These are phyloP conservation scores for Parazoanthus darwini DNA, from an alignment of 92 coral and sea anemone species.

Conservation along the genomic window DNA sequence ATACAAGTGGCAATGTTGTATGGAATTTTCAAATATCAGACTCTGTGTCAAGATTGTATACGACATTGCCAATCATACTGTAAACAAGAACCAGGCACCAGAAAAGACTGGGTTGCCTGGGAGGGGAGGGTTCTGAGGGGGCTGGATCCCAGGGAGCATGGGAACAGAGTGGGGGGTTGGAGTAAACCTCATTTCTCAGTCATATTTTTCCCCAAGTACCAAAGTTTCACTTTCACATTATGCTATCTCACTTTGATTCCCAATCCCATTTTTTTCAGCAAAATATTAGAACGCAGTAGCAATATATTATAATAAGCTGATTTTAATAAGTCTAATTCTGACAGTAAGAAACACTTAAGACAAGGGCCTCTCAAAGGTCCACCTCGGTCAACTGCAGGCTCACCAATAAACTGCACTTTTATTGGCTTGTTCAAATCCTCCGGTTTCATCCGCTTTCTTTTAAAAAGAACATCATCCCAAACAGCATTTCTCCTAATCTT, in stretches of 20 bases:
- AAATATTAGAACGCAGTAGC: neutral
- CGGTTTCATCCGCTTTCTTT: neutral
- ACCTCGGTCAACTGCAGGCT: slow-evolving; percentile 13
- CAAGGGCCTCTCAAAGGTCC: neutral
- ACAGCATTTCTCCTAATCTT: slow-evolving; percentile 50
- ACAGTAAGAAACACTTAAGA: slow-evolving; percentile 7
- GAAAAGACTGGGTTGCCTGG: no score
- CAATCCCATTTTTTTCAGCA: neutral
- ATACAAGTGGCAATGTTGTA: neutral
- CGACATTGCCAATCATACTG: neutral
- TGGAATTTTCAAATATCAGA: neutral
- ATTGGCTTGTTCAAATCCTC: slow-evolving; percentile 8
- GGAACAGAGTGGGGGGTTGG: no score
- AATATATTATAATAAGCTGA: neutral
- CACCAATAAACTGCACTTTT: slow-evolving; percentile 21
- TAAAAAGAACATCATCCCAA: slow-evolving; percentile 50
- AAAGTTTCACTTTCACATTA: no score
- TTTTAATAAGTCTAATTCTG: slow-evolving; percentile 6
- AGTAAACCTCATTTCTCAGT: no score
- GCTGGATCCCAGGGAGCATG: no score
- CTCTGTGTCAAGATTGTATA: slow-evolving; percentile 1
- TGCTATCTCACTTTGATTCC: no score
- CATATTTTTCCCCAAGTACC: no score
- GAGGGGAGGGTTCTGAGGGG: no score
- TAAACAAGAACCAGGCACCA: no score